A percentile compares a stretch with the other conserved stretches of the same genome.
phyloP scores from a whole-genome alignment of 2,888 invertebrate species.

The Crepidodera aurea region DNA sequence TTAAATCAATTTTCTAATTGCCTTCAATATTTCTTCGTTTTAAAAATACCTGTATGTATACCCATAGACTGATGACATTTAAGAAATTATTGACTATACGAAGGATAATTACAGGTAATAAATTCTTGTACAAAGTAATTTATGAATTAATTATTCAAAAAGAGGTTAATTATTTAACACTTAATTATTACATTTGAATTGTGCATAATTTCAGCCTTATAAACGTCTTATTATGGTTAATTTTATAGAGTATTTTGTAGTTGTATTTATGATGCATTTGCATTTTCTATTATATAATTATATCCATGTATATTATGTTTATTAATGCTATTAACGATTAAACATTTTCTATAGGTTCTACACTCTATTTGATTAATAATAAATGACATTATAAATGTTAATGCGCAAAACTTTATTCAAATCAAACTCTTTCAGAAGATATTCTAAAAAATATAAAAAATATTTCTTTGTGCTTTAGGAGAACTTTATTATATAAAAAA shows the following conservation, averaged over 20 bases:
- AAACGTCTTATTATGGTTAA: constrained; percentile 23
- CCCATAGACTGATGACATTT: constrained; percentile 27
- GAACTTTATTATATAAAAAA: no score
- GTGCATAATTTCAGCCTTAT: constrained; percentile 19
- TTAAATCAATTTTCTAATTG: constrained; percentile 27
- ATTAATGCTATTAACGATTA: no score
- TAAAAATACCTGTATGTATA: neutral
- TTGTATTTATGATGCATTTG: constrained; percentile 3
- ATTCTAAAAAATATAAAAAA: no score
- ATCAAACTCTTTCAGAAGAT: no score
- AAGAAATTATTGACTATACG: constrained; percentile 2
- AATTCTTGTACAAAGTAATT: constrained; percentile 25
- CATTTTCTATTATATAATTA: constrained; percentile 5
- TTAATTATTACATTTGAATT: constrained; percentile 24
- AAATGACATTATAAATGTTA: no score
- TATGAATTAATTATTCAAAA: constrained; percentile 28
- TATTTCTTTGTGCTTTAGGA: no score
- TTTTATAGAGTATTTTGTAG: constrained; percentile 17
- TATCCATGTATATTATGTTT: neutral
- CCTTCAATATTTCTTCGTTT: constrained; percentile 3
- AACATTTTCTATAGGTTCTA: no score
- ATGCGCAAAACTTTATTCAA: no score
- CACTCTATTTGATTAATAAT: no score
- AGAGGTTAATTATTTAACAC: constrained; percentile 30
- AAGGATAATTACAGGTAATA: constrained; percentile 21